Evolutionary conservation across 2,113 vertebrate genomes (phyloP).

Genomic region (Orthonyx spaldingii): DNA sequence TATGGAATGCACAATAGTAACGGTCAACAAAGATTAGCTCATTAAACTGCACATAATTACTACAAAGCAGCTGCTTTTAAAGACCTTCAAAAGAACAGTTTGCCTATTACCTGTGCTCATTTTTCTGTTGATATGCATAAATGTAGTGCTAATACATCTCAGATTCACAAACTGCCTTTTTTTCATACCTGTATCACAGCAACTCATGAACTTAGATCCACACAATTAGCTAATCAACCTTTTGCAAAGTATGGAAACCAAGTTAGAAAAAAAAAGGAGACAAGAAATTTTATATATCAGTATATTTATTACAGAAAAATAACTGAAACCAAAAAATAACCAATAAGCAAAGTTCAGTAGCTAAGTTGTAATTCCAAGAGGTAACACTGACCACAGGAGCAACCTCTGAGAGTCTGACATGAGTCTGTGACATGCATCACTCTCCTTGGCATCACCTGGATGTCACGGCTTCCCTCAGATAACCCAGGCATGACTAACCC

Average conservation of each 20-base stretch:
- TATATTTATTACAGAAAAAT: background rate
- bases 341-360: background rate
- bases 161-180: background rate
- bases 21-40: background rate
- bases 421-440: background rate
- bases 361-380: background rate
- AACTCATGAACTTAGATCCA: background rate
- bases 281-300: background rate
- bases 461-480: background rate
- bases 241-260: background rate
- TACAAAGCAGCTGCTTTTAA: background rate
- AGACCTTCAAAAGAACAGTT: background rate
- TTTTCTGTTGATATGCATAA: background rate
- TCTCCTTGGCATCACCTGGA: background rate
- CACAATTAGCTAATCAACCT: background rate
- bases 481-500: background rate
- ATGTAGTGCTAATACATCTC: background rate
- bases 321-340: background rate
- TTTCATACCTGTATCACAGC: background rate
- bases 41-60: background rate
- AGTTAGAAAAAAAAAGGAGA: background rate
- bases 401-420: background rate
- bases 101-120: background rate
- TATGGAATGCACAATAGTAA: background rate
- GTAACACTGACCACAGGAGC: background rate